Evolutionary conservation across 2,113 vertebrate species (phyloP).

Genomic region (Quiscalus mexicanus): DNA sequence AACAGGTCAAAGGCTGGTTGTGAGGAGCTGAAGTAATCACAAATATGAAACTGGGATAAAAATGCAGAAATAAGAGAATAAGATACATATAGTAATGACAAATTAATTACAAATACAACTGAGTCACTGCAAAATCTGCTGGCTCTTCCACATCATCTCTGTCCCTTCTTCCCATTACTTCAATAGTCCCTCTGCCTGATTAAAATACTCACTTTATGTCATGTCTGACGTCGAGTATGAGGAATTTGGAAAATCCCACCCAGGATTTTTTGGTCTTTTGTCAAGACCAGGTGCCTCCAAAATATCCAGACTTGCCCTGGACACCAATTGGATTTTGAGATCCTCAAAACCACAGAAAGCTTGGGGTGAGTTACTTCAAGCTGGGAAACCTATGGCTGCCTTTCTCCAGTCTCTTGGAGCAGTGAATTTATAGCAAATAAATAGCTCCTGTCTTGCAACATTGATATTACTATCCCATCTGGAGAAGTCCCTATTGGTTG

Average conservation of each 20-base stretch:
- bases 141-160: background rate
- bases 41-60: background rate
- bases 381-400: background rate
- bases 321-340: background rate
- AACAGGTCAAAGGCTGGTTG: background rate
- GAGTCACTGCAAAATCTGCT: background rate
- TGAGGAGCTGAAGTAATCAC: background rate
- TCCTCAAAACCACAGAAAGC: background rate
- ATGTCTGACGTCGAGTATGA: background rate
- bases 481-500: background rate
- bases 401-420: background rate
- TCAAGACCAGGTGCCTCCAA: background rate
- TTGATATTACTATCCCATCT: background rate
- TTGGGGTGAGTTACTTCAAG: background rate
- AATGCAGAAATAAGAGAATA: background rate
- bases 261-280: background rate
- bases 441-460: background rate
- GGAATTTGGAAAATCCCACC: background rate
- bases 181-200: background rate
- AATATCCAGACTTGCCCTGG: background rate
- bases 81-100: background rate
- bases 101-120: background rate
- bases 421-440: background rate
- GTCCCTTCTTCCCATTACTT: background rate
- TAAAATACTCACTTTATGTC: background rate